Evolutionary conservation across 2,113 vertebrate species (phyloP).

Genomic region (Holacanthus passer): DNA sequence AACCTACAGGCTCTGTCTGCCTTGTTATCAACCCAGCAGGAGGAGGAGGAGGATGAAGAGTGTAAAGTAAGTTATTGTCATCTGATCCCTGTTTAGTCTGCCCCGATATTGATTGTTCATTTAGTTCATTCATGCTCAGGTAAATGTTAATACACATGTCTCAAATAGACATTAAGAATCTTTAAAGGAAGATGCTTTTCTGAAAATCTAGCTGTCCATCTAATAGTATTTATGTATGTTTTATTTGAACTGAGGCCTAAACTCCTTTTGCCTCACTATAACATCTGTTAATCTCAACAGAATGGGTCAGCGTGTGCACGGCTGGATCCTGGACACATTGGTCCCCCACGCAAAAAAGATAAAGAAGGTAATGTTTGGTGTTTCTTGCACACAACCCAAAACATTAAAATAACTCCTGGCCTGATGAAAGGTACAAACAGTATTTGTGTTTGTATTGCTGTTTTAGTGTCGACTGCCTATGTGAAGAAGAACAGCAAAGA

Average conservation of each 20-base stretch:
- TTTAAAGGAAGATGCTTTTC: neutral
- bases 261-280: neutral
- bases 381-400: neutral
- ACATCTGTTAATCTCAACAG: constrained; percentile 50
- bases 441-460: neutral
- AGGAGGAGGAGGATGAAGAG: constrained; percentile 73
- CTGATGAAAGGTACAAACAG: neutral
- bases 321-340: constrained; percentile 87
- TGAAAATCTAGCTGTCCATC: too few relatives aligned
- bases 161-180: too few relatives aligned
- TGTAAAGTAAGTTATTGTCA: constrained; percentile 60
- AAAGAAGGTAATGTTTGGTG: constrained; percentile 71
- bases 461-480: constrained; percentile 52
- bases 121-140: neutral
- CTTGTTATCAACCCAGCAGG: constrained; percentile 77
- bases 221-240: too few relatives aligned
- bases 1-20: constrained; percentile 85
- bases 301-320: constrained; percentile 33
- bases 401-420: neutral
- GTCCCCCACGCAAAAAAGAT: constrained; percentile 54
- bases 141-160: neutral
- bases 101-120: neutral
- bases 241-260: too few relatives aligned
- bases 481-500: constrained; percentile 80
- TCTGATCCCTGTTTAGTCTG: neutral